Base-by-base conservation (phyloP, 2,113 vertebrate species). In the Scytalopus superciliaris region DNA sequence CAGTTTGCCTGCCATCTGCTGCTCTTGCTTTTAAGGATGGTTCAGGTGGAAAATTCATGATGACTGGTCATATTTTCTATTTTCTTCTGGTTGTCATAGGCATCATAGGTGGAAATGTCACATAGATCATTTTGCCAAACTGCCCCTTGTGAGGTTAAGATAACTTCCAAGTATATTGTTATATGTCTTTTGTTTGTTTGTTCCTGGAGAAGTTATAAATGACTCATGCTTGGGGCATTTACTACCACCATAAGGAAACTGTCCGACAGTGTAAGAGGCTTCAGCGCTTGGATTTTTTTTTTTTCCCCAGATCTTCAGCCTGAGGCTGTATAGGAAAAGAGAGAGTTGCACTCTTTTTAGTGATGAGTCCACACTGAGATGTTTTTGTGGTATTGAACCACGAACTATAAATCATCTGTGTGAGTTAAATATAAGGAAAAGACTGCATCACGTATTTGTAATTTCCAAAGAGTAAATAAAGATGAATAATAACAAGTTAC, bases 181-280 rank as follows among this genome's bases (percentile, higher is more conserved):
- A 52, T 14, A 8, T 64, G 47, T 39, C 66, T 91, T 86, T 53
- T 84, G 24, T 94, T 95, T 95, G 70, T 90, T 95, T 95, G 63
- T 88, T 96, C 79, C 81, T 87, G 81, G 25, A 79, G 64, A 76
- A 95, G 30, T 93, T 95, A 80, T 59, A 78, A 88, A 83, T 73
- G 55, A 24, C 75, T 91, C 27, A 1, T 62, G 87, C 78, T 91
- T 88, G 84, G 87, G 93, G 67, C 87, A 80, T 95, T 93, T 84
- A 35, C 67, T 56, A 6, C 70, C 62, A 79, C 89, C 75, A 39
- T 42, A 87, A 87, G 78, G 82, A 89, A 84, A 70, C 66, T 57
- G 59, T 82, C 93, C 1, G 3, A 27, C 78, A 76, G n/a, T 23
- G 28, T 39, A 49, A 90, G 42, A 82, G 60, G 47, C 39, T 82